Evolutionary conservation across 1,140 invertebrate species (phyloP), one percentile per base, ranked within the genome.

Genomic region (Ceratina japonica): DNA sequence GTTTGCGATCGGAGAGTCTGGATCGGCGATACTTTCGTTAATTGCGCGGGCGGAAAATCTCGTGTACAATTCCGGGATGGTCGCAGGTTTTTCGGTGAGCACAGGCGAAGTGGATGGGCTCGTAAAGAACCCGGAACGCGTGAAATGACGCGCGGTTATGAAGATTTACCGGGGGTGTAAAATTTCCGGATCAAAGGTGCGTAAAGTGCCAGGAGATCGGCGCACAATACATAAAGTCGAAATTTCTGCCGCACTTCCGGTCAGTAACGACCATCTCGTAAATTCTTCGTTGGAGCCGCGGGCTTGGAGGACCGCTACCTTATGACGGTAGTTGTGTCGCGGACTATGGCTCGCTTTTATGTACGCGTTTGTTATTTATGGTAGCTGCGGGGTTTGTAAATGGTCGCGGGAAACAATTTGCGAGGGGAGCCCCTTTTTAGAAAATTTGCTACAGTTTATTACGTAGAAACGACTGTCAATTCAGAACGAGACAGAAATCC

Each of bases 91-190:
- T 8, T 2, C 62, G 5, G 12, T 0, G 24, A 16, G 10, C 16
- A n/a, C 59, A 31, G 59, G n/a, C 49, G 56, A 66, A 59, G 63
- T 22, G 31, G 13, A 79, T 75, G 16, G 27, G 37, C n/a, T 79
- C 81, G 71, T 84, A 84, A 84, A 84, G 66, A 79, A 27, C 20
- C 22, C 15, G 18, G 13, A 16, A 22, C 31, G 15, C 10, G 31
- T 20, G 20, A 20, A 44, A 65, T 44, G 10, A 16, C 37, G 7
- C 52, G 52, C 18, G 52, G 52, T 18, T 18, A 54, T 18, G 44
- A 51, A 31, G 61, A 83, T 84, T 75, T 83, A 82, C 68, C 79
- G 65, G 15, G 68, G 83, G 82, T 18, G 58, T 82, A 70, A 83
- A 69, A 24, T 37, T 56, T 2, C 27, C 31, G 44, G n/a, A 27